Conservation (phyloP, 1,140 invertebrate species). For the Pteromalus puparum region DNA sequence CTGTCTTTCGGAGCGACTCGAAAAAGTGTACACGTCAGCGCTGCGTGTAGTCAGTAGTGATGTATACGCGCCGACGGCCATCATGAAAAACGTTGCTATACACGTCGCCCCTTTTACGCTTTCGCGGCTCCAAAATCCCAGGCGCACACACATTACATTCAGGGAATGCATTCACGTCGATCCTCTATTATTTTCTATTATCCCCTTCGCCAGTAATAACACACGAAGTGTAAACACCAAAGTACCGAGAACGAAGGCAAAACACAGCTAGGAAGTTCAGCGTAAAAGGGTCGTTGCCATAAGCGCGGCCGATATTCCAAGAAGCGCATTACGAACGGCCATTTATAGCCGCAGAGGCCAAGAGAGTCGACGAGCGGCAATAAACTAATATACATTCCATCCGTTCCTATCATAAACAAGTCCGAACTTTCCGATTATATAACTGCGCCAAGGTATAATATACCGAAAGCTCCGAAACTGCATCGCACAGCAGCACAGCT, state of each 20-base stretch:
- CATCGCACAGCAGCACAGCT: neutral
- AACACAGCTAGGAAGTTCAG: slow-evolving; percentile 32
- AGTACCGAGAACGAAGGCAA: neutral
- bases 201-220: too few relatives aligned
- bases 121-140: neutral
- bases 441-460: too few relatives aligned
- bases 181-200: too few relatives aligned
- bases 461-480: neutral
- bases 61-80: neutral
- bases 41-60: too few relatives aligned
- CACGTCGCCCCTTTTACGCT: slow-evolving; percentile 3
- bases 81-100: neutral
- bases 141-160: too few relatives aligned
- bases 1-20: neutral
- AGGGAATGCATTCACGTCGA: neutral
- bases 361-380: neutral
- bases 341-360: slow-evolving; percentile 12
- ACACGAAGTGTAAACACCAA: too few relatives aligned
- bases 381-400: neutral
- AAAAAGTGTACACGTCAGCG: slow-evolving; percentile 13
- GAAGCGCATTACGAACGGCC: slow-evolving; percentile 6
- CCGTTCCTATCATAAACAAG: neutral
- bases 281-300: slow-evolving; percentile 21
- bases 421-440: neutral
- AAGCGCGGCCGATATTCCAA: neutral